phyloP scores from a whole-genome alignment of 2,888 invertebrate species.

The Dascillus cervinus region DNA sequence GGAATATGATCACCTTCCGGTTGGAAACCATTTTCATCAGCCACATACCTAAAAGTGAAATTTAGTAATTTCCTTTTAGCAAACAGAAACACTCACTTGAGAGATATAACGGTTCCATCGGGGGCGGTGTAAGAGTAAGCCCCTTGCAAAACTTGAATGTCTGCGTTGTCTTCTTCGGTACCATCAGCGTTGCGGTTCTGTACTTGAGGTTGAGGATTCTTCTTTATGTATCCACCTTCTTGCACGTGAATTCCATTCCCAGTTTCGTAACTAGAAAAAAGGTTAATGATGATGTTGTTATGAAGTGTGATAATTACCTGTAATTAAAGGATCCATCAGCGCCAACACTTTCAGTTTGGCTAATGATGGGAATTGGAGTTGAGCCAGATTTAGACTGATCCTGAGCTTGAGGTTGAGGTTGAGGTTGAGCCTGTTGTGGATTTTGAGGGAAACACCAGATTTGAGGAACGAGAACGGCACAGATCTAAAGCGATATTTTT shows the following conservation, averaged over 20 bases:
- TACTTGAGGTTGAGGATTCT: slow-evolving; percentile 36
- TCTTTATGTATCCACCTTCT: slow-evolving; percentile 63
- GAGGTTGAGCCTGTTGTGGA: slow-evolving; percentile 4
- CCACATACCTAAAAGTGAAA: slow-evolving; percentile 49
- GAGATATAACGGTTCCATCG: slow-evolving; percentile 57
- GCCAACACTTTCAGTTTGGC: slow-evolving; percentile 41
- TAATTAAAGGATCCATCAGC: slow-evolving; percentile 45
- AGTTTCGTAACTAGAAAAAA: slow-evolving; percentile 58
- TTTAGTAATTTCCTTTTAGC: slow-evolving; percentile 1
- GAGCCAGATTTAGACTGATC: slow-evolving; percentile 22
- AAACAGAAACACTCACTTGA: slow-evolving; percentile 42
- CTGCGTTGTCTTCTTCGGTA: slow-evolving; percentile 39
- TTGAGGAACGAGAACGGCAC: no score
- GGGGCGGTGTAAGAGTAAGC: slow-evolving; percentile 65
- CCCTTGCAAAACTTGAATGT: slow-evolving; percentile 55
- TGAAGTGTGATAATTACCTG: slow-evolving; percentile 38
- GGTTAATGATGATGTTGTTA: not conserved
- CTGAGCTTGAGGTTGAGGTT: slow-evolving; percentile 3
- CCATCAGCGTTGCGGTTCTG: slow-evolving; percentile 43
- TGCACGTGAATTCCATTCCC: slow-evolving; percentile 71
- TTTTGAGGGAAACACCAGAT: no score
- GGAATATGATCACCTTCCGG: slow-evolving; percentile 60
- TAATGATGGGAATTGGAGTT: slow-evolving; percentile 44
- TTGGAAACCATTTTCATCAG: slow-evolving; percentile 66
- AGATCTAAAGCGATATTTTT: no score